phyloP scores from a whole-genome alignment of 2,888 invertebrate species.

The Teleiodes luculella region DNA sequence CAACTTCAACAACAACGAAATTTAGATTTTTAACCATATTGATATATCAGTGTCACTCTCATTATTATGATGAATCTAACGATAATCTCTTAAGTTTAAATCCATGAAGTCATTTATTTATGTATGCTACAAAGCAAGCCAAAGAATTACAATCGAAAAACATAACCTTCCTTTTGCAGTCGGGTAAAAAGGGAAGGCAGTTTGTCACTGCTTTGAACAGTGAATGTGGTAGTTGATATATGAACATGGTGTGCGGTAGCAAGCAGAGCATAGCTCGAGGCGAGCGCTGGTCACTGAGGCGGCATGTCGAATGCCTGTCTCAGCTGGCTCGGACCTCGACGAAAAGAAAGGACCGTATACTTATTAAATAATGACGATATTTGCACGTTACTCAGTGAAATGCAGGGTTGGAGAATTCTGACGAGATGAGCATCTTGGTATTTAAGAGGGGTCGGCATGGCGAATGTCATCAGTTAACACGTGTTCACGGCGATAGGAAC shows the following conservation, averaged over 20 bases:
- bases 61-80: no score
- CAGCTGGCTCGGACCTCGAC: constrained; percentile 50
- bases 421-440: constrained; percentile 74
- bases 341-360: constrained; percentile 75
- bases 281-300: constrained; percentile 58
- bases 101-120: no score
- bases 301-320: constrained; percentile 60
- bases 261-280: constrained; percentile 15
- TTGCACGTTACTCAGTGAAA: constrained; percentile 73
- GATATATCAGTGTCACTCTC: no score
- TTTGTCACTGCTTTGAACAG: constrained; percentile 24
- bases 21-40: no score
- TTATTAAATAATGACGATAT: constrained; percentile 75
- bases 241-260: constrained; percentile 30
- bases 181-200: constrained; percentile 2
- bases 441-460: constrained; percentile 73
- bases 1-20: no score
- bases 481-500: constrained; percentile 63
- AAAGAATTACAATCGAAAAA: no score
- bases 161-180: no score
- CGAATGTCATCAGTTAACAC: constrained; percentile 77
- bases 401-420: constrained; percentile 75
- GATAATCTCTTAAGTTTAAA: no score
- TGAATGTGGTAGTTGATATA: constrained; percentile 31
- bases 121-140: constrained; percentile 81